A percentile compares a stretch with the other conserved stretches of the same genome.
phyloP scores from a whole-genome alignment of 2,113 vertebrate genomes.

The Uropsilus gracilis region DNA sequence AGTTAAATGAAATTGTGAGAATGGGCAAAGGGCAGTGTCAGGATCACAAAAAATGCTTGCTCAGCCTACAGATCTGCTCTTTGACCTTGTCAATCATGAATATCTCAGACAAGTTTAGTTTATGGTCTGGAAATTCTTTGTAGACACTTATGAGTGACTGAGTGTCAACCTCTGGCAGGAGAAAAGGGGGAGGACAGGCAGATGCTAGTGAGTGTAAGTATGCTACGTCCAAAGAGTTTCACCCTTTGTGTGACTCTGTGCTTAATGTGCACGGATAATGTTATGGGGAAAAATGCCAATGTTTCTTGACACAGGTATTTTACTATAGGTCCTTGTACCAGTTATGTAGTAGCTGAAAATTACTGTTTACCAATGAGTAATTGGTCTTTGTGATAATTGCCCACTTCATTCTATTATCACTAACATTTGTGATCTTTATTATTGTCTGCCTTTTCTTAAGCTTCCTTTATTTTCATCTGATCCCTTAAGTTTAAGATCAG shows the following conservation, averaged over 20 bases:
- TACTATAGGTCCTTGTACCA: too few relatives aligned
- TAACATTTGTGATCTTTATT: neutral
- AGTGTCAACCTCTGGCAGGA: neutral
- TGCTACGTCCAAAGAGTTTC: neutral
- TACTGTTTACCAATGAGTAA: neutral
- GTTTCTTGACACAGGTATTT: fast-evolving
- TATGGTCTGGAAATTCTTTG: neutral
- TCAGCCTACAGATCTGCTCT: neutral
- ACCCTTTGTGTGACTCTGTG: fast-evolving
- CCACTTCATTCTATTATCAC: neutral
- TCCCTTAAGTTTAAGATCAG: neutral
- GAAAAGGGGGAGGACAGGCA: neutral
- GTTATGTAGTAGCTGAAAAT: neutral
- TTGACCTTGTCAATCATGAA: neutral
- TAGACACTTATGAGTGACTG: neutral
- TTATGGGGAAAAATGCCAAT: fast-evolving
- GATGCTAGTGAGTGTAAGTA: neutral
- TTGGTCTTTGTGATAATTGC: fast-evolving
- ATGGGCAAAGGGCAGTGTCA: neutral
- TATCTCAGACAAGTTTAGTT: neutral
- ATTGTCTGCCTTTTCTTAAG: neutral
- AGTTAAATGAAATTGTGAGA: neutral
- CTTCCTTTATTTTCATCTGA: neutral
- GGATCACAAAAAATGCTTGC: too few relatives aligned
- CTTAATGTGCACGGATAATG: too few relatives aligned